Base-by-base conservation (phyloP, 1,140 invertebrate genomes). In the Lanistes nyassanus region DNA sequence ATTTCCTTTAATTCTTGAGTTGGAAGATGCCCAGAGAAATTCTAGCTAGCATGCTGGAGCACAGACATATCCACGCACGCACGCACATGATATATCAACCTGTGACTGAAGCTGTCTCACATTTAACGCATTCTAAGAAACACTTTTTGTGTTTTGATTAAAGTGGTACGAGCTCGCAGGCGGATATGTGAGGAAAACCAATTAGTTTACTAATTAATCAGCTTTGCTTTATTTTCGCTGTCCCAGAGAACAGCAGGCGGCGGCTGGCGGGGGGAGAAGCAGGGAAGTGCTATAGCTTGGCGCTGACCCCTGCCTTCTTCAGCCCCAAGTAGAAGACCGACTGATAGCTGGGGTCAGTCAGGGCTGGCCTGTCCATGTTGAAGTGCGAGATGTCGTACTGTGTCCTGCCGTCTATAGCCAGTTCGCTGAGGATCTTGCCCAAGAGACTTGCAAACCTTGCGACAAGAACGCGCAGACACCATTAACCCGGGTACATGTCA, bases 381-480 rank as follows among this genome's bases (percentile, higher is more conserved):
- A 88, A 88, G 7, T 76, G 77, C 0, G 77, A 79, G 47, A 88
- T 83, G 72, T 85, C 82, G 75, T 86, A 85, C 36, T 81, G 51
- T 0, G 85, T 86, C 5, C 64, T 55, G 0, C 87, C 87, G 56
- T 86, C 83, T 16, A 86, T 77, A 4, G 86, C 86, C 66, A 88
- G 56, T 64, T 88, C 80, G 62, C 80, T 86, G 5, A 88, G 75
- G 37, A 87, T 87, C 74, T 85, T 87, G 34, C 87, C 87, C 66
- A 88, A 69, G 3, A 87, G 79, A 68, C 82, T 76, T 26, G 87
- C 81, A 80, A 86, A 88, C 70, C 86, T 88, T 60, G 31, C 53
- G 74, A 68, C 65, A 67, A 56, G n/a, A 58, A 72, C 65, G 74
- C 26, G 67, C 19, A 6, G 51, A 13, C 42, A 58, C 21, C n/a